phyloP scores from a whole-genome alignment of 2,113 vertebrate species.

The Meleagris gallopavo region DNA sequence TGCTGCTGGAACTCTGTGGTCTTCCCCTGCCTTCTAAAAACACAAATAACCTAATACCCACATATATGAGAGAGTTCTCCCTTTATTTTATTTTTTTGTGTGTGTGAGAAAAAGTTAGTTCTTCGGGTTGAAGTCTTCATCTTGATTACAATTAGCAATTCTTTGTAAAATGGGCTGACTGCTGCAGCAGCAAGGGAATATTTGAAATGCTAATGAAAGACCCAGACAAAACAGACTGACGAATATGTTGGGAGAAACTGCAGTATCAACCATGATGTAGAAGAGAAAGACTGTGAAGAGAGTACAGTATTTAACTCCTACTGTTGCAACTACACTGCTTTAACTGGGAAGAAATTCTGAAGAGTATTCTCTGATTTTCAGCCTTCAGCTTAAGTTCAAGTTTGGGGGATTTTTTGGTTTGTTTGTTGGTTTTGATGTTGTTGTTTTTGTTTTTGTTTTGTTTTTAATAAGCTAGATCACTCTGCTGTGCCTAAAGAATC shows the following conservation, averaged over 20 bases:
- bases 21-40: neutral
- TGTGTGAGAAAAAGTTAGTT: neutral
- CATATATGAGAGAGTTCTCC: neutral
- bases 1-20: neutral
- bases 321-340: neutral
- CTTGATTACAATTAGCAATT: neutral
- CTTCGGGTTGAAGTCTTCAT: neutral
- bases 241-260: neutral
- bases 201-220: constrained; percentile 40
- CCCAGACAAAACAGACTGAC: constrained; percentile 27
- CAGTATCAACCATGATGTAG: neutral
- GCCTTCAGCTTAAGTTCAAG: neutral
- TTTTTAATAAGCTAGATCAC: neutral
- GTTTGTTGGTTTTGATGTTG: no score
- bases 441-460: neutral
- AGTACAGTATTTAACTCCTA: neutral
- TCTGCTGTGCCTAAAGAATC: neutral
- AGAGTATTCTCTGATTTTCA: neutral
- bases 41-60: fast-evolving
- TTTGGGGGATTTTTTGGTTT: neutral
- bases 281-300: neutral
- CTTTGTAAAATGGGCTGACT: neutral
- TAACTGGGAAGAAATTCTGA: neutral
- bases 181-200: neutral
- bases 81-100: neutral